Evolutionary conservation across 2,797 vertebrate genomes (phyloP), one percentile per base, ranked within the genome.

Genomic region (Acanthopagrus latus): DNA sequence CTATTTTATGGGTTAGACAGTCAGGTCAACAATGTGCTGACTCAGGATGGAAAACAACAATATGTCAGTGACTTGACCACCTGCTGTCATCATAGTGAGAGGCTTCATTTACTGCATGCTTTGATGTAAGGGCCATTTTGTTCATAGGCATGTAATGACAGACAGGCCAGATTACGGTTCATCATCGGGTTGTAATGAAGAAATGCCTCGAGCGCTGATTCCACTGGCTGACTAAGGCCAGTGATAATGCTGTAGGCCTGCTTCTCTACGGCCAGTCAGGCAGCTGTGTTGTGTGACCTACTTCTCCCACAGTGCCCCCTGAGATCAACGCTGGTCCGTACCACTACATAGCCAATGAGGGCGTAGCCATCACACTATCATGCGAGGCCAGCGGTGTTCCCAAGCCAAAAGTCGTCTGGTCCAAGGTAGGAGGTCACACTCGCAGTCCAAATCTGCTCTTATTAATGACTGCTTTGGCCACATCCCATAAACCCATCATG

Each of bases 351-450:
- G 95, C 96, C 89, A 95, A 92, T 0, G 97, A 98, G 87, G 97
- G 96, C 1, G 92, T 71, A 0, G 89, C 95, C 3, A 85, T 95
- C 62, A 91, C 94, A 4, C 93, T 99, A 57, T 91, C 43, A 7
- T 99, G 98, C 70, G 77, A 95, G 5, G 91, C 95, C 84, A 95
- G 78, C 0, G 97, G 98, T 0, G 76, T 95, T 75, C 98, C 98
- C 0, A 78, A 77, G 20, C 98, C 98, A 7, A 75, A 89, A 4
- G 83, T 98, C 57, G 91, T 93, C 89, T 99, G 98, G 98, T 92
- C 95, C 86, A 98, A 98, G 97, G 98, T 98, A 90, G 62, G 87
- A 76, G 63, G 60, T 83, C 72, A 75, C 52, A 70, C 81, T 79
- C n/a, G 1, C 38, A 54, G 18, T 47, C 25, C 12, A 63, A 64